Evolutionary conservation across 2,797 vertebrate genomes (phyloP).

Genomic region (Tachyglossus aculeatus): DNA sequence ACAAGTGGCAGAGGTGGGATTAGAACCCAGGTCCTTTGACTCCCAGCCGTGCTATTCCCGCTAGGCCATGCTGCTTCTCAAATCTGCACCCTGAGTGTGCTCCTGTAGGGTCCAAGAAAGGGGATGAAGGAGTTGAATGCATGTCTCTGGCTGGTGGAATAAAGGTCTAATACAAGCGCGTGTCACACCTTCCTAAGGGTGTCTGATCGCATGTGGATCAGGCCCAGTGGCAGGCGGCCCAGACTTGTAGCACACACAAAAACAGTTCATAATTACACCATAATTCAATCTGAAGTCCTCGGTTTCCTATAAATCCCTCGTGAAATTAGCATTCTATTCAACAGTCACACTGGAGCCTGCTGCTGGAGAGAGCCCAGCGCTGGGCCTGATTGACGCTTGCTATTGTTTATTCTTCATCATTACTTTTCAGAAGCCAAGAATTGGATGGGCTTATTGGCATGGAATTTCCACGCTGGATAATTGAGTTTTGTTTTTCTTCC

Average conservation of each 20-base stretch:
- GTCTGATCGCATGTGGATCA: constrained; percentile 49
- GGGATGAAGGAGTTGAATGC: constrained; percentile 62
- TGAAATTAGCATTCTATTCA: constrained; percentile 63
- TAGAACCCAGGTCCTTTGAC: too few species aligned
- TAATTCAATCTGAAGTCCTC: constrained; percentile 74
- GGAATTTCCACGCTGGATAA: constrained; percentile 16
- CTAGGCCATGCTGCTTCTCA: too few species aligned
- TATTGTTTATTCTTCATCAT: constrained; percentile 60
- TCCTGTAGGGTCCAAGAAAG: too few species aligned
- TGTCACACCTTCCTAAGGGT: constrained; percentile 21
- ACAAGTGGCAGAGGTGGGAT: too few species aligned
- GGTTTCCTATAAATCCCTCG: constrained; percentile 68
- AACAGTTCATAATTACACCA: constrained; percentile 72
- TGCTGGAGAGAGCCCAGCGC: constrained; percentile 30
- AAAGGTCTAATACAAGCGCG: constrained; percentile 54
- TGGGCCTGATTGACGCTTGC: constrained; percentile 44
- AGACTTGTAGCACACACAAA: constrained; percentile 52
- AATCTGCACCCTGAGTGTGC: too few species aligned
- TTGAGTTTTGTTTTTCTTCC: constrained; percentile 38
- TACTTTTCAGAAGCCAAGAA: constrained; percentile 44
- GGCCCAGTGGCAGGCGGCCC: constrained; percentile 68
- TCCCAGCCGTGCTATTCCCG: too few species aligned
- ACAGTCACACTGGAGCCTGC: not conserved
- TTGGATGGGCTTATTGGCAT: constrained; percentile 32
- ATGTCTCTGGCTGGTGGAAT: constrained; percentile 50